Evolutionary conservation across 2,888 invertebrate genomes (phyloP).

Genomic region (Harmothoe impar): DNA sequence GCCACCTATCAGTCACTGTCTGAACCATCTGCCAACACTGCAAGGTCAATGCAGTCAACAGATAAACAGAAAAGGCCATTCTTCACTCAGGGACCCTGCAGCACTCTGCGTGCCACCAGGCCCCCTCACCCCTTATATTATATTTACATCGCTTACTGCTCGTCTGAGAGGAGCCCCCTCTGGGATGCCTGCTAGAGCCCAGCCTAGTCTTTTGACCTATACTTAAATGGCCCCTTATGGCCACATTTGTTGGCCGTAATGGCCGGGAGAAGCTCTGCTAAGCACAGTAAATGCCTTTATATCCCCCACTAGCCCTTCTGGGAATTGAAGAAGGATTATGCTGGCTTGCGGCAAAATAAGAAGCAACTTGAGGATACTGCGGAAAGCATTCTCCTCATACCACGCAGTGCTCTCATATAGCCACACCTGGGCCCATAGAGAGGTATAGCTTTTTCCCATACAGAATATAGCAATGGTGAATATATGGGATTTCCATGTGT

Average conservation of each 20-base stretch:
- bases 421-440: too few species aligned
- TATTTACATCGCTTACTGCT: not conserved
- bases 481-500: too few species aligned
- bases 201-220: not conserved
- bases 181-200: not conserved
- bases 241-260: not conserved
- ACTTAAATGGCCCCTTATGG: not conserved
- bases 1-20: slow-evolving; percentile 5
- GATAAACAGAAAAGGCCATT: slow-evolving; percentile 2
- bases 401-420: too few species aligned
- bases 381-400: too few species aligned
- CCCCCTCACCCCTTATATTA: slow-evolving; percentile 37
- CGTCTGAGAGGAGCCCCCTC: not conserved
- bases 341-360: too few species aligned
- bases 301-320: not conserved
- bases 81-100: not conserved
- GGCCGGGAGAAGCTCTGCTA: not conserved
- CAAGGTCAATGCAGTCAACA: slow-evolving; percentile 23
- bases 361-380: too few species aligned
- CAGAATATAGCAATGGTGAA: too few species aligned
- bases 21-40: slow-evolving; percentile 19
- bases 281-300: not conserved
- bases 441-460: too few species aligned
- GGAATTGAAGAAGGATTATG: not conserved
- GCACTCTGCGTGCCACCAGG: not conserved